Evolutionary conservation across 2,888 invertebrate genomes (phyloP).

Genomic region (Thymelicus sylvestris): DNA sequence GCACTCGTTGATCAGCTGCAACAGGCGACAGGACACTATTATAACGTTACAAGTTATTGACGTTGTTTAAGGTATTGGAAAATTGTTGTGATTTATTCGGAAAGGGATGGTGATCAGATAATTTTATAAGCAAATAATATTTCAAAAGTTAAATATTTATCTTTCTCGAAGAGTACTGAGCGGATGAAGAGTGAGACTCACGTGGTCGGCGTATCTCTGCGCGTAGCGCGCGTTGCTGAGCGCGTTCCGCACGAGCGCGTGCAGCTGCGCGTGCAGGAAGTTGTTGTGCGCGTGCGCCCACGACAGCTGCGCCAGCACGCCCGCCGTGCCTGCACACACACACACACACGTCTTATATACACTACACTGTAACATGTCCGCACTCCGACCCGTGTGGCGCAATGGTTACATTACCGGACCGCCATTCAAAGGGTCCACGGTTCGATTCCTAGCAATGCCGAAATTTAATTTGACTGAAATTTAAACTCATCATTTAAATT

Average conservation of each 20-base stretch:
- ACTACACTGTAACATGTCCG: neutral
- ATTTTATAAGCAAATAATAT: too few species aligned
- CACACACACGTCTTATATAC: neutral
- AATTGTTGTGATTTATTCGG: too few species aligned
- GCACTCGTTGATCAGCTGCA: slow-evolving; percentile 91
- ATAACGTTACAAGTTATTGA: neutral
- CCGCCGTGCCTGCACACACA: slow-evolving; percentile 79
- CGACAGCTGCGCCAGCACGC: slow-evolving; percentile 92
- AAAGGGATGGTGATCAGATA: too few species aligned
- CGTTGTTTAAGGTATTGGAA: neutral
- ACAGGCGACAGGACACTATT: slow-evolving; percentile 40
- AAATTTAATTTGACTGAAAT: too few species aligned
- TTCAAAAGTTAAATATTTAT: too few species aligned
- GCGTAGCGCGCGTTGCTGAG: slow-evolving; percentile 69
- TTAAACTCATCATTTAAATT: too few species aligned
- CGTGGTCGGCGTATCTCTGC: slow-evolving; percentile 52
- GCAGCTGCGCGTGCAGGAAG: slow-evolving; percentile 96
- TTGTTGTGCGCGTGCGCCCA: slow-evolving; percentile 97
- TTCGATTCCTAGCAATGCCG: too few species aligned
- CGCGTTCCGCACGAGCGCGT: slow-evolving; percentile 90
- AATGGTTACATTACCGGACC: too few species aligned
- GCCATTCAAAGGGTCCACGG: too few species aligned
- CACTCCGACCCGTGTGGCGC: too few species aligned
- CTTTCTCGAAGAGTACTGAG: too few species aligned
- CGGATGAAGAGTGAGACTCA: slow-evolving; percentile 50